These are phyloP conservation scores for Magallana angulata DNA, from an alignment of 1,140 invertebrate genomes.

Conservation along the genomic window DNA sequence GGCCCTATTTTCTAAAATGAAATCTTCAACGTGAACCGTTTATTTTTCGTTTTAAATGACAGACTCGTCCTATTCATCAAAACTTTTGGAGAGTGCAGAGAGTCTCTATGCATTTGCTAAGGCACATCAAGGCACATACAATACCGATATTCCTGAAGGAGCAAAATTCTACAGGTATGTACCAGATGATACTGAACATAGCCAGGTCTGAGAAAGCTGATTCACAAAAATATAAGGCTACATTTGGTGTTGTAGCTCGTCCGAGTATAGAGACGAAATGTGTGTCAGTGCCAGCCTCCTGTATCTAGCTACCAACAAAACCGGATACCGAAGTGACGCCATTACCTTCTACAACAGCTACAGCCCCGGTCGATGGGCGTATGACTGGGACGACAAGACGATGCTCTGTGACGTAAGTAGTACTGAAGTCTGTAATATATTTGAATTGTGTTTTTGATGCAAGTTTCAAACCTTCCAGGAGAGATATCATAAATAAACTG, in stretches of 20 bases:
- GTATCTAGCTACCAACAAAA: constrained; percentile 82
- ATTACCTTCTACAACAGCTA: constrained; percentile 69
- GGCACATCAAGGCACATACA: constrained; percentile 81
- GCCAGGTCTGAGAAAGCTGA: background rate
- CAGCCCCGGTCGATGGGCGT: constrained; percentile 69
- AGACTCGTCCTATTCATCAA: constrained; percentile 80
- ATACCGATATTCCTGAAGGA: constrained; percentile 63
- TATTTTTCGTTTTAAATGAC: background rate
- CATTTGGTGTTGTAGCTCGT: constrained; percentile 76
- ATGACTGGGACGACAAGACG: constrained; percentile 84
- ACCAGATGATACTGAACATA: background rate
- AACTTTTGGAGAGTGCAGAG: constrained; percentile 81
- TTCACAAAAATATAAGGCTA: background rate
- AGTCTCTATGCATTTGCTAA: constrained; percentile 83
- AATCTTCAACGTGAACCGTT: background rate
- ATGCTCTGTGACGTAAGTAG: constrained; percentile 74
- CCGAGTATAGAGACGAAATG: constrained; percentile 84
- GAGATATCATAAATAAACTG: too few species aligned
- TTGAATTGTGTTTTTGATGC: too few species aligned
- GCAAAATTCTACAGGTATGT: constrained; percentile 71
- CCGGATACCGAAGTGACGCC: constrained; percentile 82
- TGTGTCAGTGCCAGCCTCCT: constrained; percentile 84
- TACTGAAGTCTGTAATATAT: too few species aligned
- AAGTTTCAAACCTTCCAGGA: too few species aligned
- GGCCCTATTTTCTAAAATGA: background rate